Percentiles rank a stretch among this genome's conserved stretches.
phyloP scores from a whole-genome alignment of 1,140 invertebrate genomes.

The Antheraea mylitta region DNA sequence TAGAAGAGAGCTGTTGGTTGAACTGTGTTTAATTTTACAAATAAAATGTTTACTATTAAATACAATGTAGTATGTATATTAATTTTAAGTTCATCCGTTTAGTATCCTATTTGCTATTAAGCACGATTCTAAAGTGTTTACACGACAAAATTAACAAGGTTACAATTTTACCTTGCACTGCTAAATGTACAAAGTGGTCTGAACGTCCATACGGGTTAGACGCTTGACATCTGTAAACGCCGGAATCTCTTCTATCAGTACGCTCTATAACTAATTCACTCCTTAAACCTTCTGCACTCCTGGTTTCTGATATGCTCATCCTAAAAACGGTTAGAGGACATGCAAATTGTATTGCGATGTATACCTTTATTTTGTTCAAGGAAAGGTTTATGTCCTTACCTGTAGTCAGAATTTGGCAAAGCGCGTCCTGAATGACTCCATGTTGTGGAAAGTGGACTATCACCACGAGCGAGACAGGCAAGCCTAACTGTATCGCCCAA shows the following conservation, averaged over 20 bases:
- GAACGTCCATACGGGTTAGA: constrained; percentile 91
- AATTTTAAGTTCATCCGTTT: not conserved
- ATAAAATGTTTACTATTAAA: too few species aligned
- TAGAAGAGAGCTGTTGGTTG: too few species aligned
- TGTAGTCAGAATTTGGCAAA: constrained; percentile 79
- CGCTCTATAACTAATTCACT: constrained; percentile 84
- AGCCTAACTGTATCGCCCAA: constrained; percentile 85
- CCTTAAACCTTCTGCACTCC: constrained; percentile 84
- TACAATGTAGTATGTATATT: too few species aligned
- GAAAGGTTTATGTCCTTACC: constrained; percentile 48
- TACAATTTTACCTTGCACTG: constrained; percentile 86
- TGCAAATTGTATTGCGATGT: too few species aligned
- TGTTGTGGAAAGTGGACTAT: constrained; percentile 89
- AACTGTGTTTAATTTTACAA: too few species aligned
- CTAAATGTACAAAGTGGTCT: constrained; percentile 89
- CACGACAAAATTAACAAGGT: not conserved
- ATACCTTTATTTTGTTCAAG: too few species aligned
- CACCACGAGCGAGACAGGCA: constrained; percentile 91
- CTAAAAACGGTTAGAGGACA: constrained; percentile 31
- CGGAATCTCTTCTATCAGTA: constrained; percentile 88
- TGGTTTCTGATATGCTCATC: constrained; percentile 81
- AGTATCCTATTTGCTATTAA: not conserved
- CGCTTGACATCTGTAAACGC: constrained; percentile 90
- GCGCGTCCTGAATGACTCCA: constrained; percentile 83
- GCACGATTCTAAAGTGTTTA: too few species aligned